phyloP scores from a whole-genome alignment of 2,113 vertebrate species.

The Xenopus laevis region DNA sequence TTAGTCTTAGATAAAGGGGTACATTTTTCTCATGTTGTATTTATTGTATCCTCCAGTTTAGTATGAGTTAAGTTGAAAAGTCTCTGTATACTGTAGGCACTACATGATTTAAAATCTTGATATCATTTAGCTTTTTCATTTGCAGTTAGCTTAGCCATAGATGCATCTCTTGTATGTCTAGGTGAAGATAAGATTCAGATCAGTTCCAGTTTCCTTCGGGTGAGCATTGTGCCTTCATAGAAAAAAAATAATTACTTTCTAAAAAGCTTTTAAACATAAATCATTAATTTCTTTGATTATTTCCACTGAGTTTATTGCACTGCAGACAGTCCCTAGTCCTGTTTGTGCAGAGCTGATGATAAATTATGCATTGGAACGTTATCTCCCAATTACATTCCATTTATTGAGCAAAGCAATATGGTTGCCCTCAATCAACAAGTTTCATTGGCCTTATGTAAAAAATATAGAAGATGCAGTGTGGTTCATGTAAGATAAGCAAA shows the following conservation, averaged over 20 bases:
- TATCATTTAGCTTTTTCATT: background rate
- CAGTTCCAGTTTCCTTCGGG: constrained; percentile 12
- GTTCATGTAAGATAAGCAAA: constrained; percentile 43
- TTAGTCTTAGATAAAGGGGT: no score
- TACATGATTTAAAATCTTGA: background rate
- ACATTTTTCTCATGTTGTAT: no score
- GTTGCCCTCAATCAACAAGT: constrained; percentile 43
- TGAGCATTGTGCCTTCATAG: constrained; percentile 8
- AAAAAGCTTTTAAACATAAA: constrained; percentile 24
- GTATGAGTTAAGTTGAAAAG: no score
- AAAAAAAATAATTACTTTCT: constrained; percentile 31
- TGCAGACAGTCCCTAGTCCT: background rate
- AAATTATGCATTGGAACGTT: constrained; percentile 44
- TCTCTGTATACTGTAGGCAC: no score
- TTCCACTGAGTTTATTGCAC: constrained; percentile 35
- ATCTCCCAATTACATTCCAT: constrained; percentile 42
- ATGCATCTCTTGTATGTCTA: background rate
- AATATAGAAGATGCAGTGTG: constrained; percentile 37
- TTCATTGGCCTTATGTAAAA: constrained; percentile 39
- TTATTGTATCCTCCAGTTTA: no score
- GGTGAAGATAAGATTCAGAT: constrained; percentile 26
- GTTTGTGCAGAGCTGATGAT: constrained; percentile 24
- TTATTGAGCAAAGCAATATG: constrained; percentile 37
- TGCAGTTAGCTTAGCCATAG: background rate
- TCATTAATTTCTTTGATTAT: constrained; percentile 29